Percentiles rank a stretch among this genome's conserved stretches.
These are phyloP conservation scores for Nemopilema nomurai DNA, from an alignment of 30 jellyfish, hydroid and myxozoan genomes.

Conservation along the genomic window DNA sequence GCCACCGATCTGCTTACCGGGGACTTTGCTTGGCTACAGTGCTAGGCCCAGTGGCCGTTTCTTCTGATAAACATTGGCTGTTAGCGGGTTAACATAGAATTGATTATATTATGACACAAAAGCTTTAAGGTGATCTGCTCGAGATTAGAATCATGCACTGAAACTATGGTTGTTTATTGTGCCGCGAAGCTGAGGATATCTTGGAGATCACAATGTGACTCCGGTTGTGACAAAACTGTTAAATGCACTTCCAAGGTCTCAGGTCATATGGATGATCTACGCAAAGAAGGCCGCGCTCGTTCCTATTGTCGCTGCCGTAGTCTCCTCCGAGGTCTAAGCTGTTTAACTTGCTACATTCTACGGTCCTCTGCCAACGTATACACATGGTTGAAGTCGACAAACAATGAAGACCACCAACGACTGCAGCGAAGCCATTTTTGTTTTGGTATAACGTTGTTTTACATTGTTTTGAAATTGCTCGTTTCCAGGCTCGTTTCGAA, in stretches of 20 bases:
- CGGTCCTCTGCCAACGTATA: background rate
- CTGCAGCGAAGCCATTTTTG: background rate
- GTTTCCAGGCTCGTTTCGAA: background rate
- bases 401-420: conserved; percentile 4
- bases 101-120: background rate
- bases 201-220: background rate
- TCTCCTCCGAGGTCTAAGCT: conserved; percentile 1
- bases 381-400: background rate
- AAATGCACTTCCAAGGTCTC: background rate
- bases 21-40: no score
- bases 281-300: conserved; percentile 4
- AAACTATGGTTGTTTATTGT: background rate
- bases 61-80: background rate
- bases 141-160: background rate
- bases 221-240: conserved; percentile 8
- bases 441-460: background rate
- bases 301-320: background rate
- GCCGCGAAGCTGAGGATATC: background rate
- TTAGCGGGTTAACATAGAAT: background rate
- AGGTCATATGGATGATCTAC: conserved; percentile 31
- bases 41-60: background rate
- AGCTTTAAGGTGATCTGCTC: background rate
- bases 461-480: background rate
- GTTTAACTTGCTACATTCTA: conserved; percentile 11
- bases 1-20: no score